Conservation (phyloP, 2,888 invertebrate species). For the Heliconius aoede region DNA sequence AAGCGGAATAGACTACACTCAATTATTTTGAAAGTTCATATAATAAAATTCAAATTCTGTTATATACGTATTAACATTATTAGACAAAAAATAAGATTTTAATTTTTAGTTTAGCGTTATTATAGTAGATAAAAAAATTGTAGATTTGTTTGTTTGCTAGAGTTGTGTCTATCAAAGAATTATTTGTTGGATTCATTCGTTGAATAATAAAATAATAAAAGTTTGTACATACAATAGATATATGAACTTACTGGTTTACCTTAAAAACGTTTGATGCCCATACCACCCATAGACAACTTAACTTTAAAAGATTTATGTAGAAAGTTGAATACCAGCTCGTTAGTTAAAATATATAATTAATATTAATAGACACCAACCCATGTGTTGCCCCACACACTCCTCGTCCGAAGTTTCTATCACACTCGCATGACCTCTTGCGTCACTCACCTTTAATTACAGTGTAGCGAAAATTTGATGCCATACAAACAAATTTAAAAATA, state of each 20-base stretch:
- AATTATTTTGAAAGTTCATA: too few species aligned
- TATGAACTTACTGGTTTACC: not conserved
- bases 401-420: slow-evolving; percentile 64
- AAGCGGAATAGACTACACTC: slow-evolving; percentile 38
- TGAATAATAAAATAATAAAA: too few species aligned
- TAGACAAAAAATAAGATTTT: too few species aligned
- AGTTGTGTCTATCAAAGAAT: too few species aligned
- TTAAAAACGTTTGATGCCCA: not conserved
- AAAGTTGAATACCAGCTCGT: slow-evolving; percentile 9
- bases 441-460: slow-evolving; percentile 75
- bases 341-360: slow-evolving; percentile 6
- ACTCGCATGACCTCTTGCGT: slow-evolving; percentile 78
- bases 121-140: too few species aligned
- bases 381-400: slow-evolving; percentile 42
- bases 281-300: not conserved
- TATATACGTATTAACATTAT: too few species aligned
- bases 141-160: too few species aligned
- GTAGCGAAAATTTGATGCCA: slow-evolving; percentile 73
- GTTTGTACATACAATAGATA: too few species aligned
- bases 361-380: slow-evolving; percentile 19
- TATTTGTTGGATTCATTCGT: not conserved
- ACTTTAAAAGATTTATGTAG: not conserved
- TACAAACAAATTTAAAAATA: slow-evolving; percentile 56
- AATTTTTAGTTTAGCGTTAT: too few species aligned
- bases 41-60: too few species aligned